Evolutionary conservation across 2,888 invertebrate species (phyloP).

Genomic region (Scaptomyza parva): DNA sequence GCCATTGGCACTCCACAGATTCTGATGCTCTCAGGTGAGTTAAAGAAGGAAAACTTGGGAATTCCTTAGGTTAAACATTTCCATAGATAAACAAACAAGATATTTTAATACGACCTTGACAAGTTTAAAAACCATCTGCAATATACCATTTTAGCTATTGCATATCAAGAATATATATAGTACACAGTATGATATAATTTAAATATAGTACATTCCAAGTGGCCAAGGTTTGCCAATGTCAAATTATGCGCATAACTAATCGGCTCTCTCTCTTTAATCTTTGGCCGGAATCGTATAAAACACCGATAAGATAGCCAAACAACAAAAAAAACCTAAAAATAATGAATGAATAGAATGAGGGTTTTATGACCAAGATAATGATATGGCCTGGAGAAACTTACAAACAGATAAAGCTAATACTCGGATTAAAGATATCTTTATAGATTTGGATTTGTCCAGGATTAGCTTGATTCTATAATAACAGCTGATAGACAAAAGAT

Average conservation of each 20-base stretch:
- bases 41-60: not conserved
- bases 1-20: conserved; percentile 96
- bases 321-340: conserved; percentile 10
- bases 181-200: not conserved
- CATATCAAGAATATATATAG: not conserved
- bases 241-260: conserved; percentile 16
- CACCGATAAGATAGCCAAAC: conserved; percentile 43
- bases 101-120: not conserved
- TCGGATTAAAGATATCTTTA: not conserved
- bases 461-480: not conserved
- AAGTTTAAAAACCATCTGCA: too few relatives aligned
- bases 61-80: not conserved
- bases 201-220: not conserved
- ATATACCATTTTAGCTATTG: not conserved
- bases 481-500: not conserved
- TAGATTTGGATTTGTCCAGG: not conserved
- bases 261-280: conserved; percentile 25
- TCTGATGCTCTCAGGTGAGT: conserved; percentile 92
- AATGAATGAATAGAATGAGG: conserved; percentile 9
- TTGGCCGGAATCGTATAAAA: conserved; percentile 6
- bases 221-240: conserved; percentile 31
- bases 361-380: conserved; percentile 16
- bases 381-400: conserved; percentile 3
- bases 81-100: not conserved
- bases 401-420: not conserved